Percentiles rank a stretch among this genome's conserved stretches.
These are phyloP conservation scores for Drosophila nebulosa DNA, from an alignment of 1,140 invertebrate species.

Conservation along the genomic window DNA sequence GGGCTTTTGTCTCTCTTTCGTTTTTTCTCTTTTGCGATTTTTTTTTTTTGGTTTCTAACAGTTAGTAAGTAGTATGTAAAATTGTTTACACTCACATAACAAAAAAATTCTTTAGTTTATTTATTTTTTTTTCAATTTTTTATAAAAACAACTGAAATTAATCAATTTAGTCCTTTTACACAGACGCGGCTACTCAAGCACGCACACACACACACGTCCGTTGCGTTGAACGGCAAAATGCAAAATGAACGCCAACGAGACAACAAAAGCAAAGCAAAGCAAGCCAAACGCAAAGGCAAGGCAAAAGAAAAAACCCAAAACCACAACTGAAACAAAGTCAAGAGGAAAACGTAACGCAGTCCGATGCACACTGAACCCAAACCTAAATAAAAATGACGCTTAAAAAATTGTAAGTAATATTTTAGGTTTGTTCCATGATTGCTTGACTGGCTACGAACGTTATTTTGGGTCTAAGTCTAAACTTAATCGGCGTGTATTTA, in stretches of 20 bases:
- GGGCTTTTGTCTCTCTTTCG: constrained; percentile 4
- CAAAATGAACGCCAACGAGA: constrained; percentile 52
- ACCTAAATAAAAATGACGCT: background rate
- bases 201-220: constrained; percentile 38
- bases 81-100: constrained; percentile 7
- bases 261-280: constrained; percentile 22
- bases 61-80: constrained; percentile 14
- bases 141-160: background rate
- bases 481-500: too few species aligned
- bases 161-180: background rate
- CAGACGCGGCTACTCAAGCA: constrained; percentile 5
- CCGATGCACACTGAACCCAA: background rate
- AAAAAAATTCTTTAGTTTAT: background rate
- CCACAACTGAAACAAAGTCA: background rate
- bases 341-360: background rate
- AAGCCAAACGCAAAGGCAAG: background rate
- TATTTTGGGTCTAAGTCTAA: too few species aligned
- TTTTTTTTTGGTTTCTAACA: background rate
- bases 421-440: too few species aligned
- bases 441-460: too few species aligned
- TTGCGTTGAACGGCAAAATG: constrained; percentile 68
- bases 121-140: constrained; percentile 14
- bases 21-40: constrained; percentile 14
- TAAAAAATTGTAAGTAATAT: too few species aligned
- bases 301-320: background rate